Evolutionary conservation across 2,888 invertebrate species (phyloP).

Genomic region (Synanthedon myopaeformis): DNA sequence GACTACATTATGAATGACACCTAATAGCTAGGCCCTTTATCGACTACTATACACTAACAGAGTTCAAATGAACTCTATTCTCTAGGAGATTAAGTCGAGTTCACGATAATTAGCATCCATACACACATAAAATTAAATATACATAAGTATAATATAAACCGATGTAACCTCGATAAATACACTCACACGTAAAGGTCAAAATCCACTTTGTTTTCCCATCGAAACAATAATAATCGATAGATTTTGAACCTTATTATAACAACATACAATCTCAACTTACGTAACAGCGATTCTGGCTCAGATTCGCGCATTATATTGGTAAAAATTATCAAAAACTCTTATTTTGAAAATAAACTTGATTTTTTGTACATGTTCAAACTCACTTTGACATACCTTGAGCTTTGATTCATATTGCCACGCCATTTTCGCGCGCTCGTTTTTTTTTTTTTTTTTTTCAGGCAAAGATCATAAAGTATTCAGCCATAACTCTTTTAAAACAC

Average conservation of each 20-base stretch:
- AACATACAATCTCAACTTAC: not conserved
- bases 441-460: not conserved
- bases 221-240: not conserved
- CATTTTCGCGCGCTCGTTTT: not conserved
- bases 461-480: not conserved
- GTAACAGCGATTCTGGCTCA: not conserved
- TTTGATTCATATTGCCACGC: not conserved
- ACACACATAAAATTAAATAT: not conserved
- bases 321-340: constrained; percentile 36
- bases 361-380: constrained; percentile 14
- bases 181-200: too few relatives aligned
- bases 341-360: constrained; percentile 13
- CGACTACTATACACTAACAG: constrained; percentile 12
- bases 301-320: constrained; percentile 11
- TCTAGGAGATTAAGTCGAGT: constrained; percentile 19
- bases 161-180: too few relatives aligned
- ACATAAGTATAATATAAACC: too few relatives aligned
- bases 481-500: too few relatives aligned
- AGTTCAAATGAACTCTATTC: constrained; percentile 19
- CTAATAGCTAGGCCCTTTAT: constrained; percentile 27
- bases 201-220: too few relatives aligned
- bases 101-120: constrained; percentile 3
- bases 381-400: not conserved
- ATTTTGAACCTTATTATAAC: not conserved
- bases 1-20: constrained; percentile 23